Evolutionary conservation across 1,140 invertebrate genomes (phyloP).

Genomic region (Cydia splendana): DNA sequence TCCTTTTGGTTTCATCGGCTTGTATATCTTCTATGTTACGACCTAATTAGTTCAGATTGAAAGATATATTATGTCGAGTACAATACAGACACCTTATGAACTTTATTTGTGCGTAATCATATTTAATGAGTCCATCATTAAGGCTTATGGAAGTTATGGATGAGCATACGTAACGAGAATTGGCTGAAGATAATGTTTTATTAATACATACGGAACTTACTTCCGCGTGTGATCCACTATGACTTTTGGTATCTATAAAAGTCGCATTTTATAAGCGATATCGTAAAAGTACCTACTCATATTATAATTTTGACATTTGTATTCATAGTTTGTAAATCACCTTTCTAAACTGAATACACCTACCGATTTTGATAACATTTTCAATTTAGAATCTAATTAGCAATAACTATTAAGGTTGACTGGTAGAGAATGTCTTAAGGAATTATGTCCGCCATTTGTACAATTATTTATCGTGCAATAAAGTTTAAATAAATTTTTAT

Average conservation of each 20-base stretch:
- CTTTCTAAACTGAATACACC: too few species aligned
- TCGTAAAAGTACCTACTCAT: too few species aligned
- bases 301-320: too few species aligned
- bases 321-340: too few species aligned
- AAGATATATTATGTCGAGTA: constrained; percentile 34
- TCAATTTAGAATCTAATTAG: too few species aligned
- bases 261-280: neutral
- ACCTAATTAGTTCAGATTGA: constrained; percentile 48
- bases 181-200: constrained; percentile 7
- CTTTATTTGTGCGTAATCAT: constrained; percentile 28
- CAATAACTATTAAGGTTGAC: too few species aligned
- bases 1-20: constrained; percentile 42
- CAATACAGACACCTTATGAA: constrained; percentile 20
- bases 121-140: constrained; percentile 25
- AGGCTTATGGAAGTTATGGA: constrained; percentile 15
- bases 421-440: too few species aligned
- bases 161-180: constrained; percentile 11
- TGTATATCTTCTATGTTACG: constrained; percentile 44
- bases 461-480: too few species aligned
- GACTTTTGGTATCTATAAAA: neutral
- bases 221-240: neutral
- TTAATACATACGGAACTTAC: neutral
- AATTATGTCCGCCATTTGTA: too few species aligned
- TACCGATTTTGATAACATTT: too few species aligned
- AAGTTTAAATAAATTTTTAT: too few species aligned